Percentiles rank a stretch among this genome's conserved stretches.
Conservation (phyloP, 2,888 invertebrate genomes). For the Eupithecia subumbrata region DNA sequence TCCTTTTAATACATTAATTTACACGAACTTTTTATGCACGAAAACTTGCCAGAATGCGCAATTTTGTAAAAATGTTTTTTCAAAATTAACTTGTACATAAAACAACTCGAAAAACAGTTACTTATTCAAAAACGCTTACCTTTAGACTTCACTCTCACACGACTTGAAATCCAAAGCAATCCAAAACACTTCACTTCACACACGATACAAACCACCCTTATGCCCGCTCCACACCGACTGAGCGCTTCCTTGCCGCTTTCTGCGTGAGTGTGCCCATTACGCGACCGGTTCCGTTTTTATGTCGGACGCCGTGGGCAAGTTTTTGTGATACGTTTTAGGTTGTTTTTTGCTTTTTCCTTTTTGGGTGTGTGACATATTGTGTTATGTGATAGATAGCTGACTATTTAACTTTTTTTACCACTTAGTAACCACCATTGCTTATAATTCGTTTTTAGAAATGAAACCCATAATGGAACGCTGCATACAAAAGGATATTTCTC, state of each 20-base stretch:
- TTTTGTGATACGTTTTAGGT: conserved; percentile 1
- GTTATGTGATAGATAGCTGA: no score
- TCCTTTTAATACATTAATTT: neutral
- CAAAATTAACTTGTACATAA: neutral
- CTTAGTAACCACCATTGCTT: no score
- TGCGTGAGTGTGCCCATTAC: conserved; percentile 55
- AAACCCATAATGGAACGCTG: neutral
- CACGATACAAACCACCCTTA: conserved; percentile 42
- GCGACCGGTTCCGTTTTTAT: conserved; percentile 38
- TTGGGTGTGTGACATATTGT: neutral
- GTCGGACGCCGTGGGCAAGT: conserved; percentile 8
- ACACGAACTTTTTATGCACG: neutral
- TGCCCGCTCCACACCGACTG: conserved; percentile 61
- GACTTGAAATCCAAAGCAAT: conserved; percentile 21
- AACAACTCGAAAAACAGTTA: no score
- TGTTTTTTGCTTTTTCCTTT: neutral
- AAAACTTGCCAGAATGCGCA: neutral
- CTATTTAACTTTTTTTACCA: no score
- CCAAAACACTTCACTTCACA: conserved; percentile 34
- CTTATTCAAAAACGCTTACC: neutral
- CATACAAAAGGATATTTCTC: neutral
- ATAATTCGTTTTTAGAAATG: neutral
- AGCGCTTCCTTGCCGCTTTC: conserved; percentile 56
- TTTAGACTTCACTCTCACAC: no score
- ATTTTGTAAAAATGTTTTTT: neutral